Evolutionary conservation across 2,888 invertebrate genomes (phyloP).

Genomic region (Aphelenchoides bicaudatus): DNA sequence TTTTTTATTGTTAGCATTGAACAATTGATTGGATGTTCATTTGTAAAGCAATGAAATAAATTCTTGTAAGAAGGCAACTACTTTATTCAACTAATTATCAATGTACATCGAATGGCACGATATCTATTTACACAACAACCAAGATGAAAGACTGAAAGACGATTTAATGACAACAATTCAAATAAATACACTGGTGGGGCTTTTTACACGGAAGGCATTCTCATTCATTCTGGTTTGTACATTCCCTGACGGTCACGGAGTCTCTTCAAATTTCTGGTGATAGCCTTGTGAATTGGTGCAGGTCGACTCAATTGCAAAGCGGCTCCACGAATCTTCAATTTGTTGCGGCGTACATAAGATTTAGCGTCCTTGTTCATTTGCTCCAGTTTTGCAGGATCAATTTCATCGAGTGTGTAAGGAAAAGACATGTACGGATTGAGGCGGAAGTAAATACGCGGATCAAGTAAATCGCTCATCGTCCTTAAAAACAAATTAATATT

Average conservation of each 20-base stretch:
- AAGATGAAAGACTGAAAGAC: no score
- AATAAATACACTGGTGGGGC: no score
- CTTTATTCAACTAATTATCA: no score
- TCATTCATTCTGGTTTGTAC: slow-evolving; percentile 9
- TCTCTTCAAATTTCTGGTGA: not conserved
- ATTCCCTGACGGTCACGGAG: not conserved
- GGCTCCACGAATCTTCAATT: slow-evolving; percentile 67
- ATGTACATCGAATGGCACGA: no score
- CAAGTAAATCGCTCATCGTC: slow-evolving; percentile 72
- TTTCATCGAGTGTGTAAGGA: slow-evolving; percentile 78
- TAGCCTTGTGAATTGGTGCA: not conserved
- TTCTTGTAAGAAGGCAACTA: no score
- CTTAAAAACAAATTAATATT: slow-evolving; percentile 55
- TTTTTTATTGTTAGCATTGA: no score
- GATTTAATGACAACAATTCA: no score
- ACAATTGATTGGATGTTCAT: no score
- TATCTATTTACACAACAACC: no score
- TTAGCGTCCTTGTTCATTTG: slow-evolving; percentile 73
- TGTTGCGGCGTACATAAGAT: slow-evolving; percentile 77
- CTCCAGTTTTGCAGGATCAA: slow-evolving; percentile 68
- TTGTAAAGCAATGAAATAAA: no score
- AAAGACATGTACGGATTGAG: slow-evolving; percentile 83
- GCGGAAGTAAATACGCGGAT: slow-evolving; percentile 66
- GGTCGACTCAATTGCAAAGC: slow-evolving; percentile 36
- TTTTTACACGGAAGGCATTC: no score